phyloP scores from a whole-genome alignment of 2,113 vertebrate genomes.

The Murina feae region DNA sequence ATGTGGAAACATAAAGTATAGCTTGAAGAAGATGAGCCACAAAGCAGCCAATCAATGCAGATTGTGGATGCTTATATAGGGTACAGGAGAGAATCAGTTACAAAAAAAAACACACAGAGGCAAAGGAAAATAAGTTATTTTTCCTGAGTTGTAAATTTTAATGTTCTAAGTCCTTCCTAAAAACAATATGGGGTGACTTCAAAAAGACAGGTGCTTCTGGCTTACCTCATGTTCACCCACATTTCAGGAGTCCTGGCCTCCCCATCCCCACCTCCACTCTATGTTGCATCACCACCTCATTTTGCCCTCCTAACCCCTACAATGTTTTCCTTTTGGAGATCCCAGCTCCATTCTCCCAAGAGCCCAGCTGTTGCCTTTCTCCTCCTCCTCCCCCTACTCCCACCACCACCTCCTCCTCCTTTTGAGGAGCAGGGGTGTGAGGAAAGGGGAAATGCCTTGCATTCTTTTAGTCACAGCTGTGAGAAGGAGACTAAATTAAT shows the following conservation, averaged over 20 bases:
- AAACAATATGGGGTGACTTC: neutral
- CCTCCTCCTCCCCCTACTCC: neutral
- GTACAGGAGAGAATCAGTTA: neutral
- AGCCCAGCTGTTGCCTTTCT: neutral
- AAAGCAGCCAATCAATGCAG: neutral
- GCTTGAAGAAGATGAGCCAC: neutral
- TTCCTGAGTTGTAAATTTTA: neutral
- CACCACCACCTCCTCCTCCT: too few species aligned
- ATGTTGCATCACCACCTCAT: too few species aligned
- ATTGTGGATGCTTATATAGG: neutral
- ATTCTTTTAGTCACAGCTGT: neutral
- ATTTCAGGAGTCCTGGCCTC: too few species aligned
- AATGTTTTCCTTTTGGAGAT: neutral
- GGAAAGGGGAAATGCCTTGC: neutral
- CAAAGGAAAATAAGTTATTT: neutral
- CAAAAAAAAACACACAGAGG: neutral
- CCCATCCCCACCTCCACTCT: too few species aligned
- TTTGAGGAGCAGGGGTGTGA: neutral
- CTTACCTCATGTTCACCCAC: neutral
- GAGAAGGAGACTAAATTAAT: neutral
- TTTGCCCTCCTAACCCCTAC: neutral
- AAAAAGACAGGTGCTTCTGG: neutral
- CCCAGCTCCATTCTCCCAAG: neutral
- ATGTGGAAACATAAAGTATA: neutral
- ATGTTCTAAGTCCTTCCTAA: neutral